Conservation (phyloP, 2,113 vertebrate species). For the Procavia capensis region DNA sequence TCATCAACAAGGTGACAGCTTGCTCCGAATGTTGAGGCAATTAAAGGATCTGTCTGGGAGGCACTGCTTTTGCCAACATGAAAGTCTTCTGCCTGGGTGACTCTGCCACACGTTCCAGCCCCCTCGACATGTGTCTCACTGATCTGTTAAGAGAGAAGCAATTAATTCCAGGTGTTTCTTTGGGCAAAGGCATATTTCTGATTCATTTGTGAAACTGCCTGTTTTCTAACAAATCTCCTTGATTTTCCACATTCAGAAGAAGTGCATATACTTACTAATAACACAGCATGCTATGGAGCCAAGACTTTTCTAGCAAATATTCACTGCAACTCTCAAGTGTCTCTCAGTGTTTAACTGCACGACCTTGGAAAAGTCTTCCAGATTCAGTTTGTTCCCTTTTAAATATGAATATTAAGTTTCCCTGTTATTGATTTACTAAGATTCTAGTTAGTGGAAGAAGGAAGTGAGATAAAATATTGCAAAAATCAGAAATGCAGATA, state of each 20-base stretch:
- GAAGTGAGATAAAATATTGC: background rate
- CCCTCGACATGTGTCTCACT: background rate
- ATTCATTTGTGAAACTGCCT: slow-evolving; percentile 19
- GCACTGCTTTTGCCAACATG: slow-evolving; percentile 30
- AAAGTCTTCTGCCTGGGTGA: slow-evolving; percentile 37
- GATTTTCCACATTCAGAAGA: slow-evolving; percentile 6
- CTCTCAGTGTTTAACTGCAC: background rate
- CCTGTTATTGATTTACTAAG: background rate
- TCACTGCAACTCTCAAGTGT: background rate
- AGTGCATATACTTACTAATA: background rate
- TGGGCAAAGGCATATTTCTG: slow-evolving; percentile 34
- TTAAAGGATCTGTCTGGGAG: slow-evolving; percentile 60
- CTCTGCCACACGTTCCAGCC: background rate
- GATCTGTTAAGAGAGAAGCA: slow-evolving; percentile 55
- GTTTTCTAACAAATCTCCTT: slow-evolving; percentile 55
- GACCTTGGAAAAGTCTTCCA: background rate
- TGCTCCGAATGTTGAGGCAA: slow-evolving; percentile 64
- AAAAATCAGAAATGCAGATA: background rate
- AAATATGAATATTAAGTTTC: background rate
- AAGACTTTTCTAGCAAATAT: background rate
- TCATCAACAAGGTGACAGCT: slow-evolving; percentile 50
- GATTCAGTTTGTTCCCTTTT: background rate
- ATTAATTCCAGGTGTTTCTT: slow-evolving; percentile 59
- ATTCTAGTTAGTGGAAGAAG: background rate
- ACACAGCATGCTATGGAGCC: background rate